A percentile compares a stretch with the other conserved stretches of the same genome.
Evolutionary conservation across 2,888 invertebrate genomes (phyloP).

Genomic region (Nebria brevicollis): DNA sequence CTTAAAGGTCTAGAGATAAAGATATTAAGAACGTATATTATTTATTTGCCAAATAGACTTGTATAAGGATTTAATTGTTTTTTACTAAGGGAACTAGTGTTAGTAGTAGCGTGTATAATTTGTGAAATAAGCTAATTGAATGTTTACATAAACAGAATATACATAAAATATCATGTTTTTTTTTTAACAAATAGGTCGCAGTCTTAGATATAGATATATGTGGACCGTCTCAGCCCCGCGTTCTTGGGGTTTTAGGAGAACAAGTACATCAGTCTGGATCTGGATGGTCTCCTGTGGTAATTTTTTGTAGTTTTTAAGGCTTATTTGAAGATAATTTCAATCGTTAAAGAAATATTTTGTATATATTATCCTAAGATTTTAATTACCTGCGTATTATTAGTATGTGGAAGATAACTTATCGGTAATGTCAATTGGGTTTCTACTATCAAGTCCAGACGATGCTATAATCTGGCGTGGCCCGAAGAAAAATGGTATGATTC

Average conservation of each 20-base stretch:
- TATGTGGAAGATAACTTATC: conserved; percentile 94
- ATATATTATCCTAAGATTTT: too few relatives aligned
- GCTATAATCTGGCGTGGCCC: conserved; percentile 99
- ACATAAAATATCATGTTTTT: conserved; percentile 9
- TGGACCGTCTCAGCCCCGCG: conserved; percentile 96
- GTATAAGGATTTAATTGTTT: too few relatives aligned
- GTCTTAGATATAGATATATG: conserved; percentile 98
- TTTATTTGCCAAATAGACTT: too few relatives aligned
- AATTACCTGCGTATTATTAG: conserved; percentile 62
- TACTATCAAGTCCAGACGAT: conserved; percentile 86
- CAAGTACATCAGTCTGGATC: conserved; percentile 96
- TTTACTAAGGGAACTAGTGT: too few relatives aligned
- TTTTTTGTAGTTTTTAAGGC: conserved; percentile 55
- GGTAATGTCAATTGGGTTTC: conserved; percentile 97
- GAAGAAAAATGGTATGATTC: conserved; percentile 97
- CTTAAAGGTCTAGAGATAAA: too few relatives aligned
- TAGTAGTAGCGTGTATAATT: too few relatives aligned
- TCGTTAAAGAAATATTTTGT: too few relatives aligned
- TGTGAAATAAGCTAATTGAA: too few relatives aligned
- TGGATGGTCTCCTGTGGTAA: conserved; percentile 96
- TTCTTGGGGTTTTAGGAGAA: conserved; percentile 91
- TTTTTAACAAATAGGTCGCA: conserved; percentile 74
- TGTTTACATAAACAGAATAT: background rate
- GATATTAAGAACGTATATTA: too few relatives aligned
- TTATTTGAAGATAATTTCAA: background rate